These are phyloP conservation scores for Solenopsis invicta DNA, from an alignment of 1,140 invertebrate species.

Conservation along the genomic window DNA sequence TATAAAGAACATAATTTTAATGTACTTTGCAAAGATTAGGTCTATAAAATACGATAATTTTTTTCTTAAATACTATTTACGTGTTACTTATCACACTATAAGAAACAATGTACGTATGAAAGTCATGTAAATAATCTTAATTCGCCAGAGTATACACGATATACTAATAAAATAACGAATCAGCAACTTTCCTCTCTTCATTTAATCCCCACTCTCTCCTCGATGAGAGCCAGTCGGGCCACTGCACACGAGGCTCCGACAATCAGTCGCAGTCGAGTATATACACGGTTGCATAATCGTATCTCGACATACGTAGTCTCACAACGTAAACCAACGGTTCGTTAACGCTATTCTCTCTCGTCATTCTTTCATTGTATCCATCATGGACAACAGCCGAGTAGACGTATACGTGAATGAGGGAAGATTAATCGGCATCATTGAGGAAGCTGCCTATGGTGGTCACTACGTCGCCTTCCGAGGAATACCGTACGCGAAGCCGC, in stretches of 20 bases:
- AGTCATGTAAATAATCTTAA: no score
- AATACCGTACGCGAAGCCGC: conserved; percentile 79
- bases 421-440: conserved; percentile 63
- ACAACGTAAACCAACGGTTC: neutral
- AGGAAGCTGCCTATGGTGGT: conserved; percentile 56
- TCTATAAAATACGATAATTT: no score
- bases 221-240: neutral
- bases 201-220: neutral
- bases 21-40: no score
- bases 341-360: neutral
- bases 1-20: neutral
- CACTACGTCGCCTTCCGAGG: conserved; percentile 74
- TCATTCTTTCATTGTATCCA: neutral
- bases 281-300: neutral
- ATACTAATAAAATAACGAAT: neutral
- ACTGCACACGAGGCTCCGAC: neutral
- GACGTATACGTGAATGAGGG: conserved; percentile 65
- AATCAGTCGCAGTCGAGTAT: no score
- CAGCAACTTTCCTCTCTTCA: neutral
- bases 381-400: conserved; percentile 7
- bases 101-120: no score
- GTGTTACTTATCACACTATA: no score
- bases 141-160: neutral
- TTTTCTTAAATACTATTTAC: no score
- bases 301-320: neutral